phyloP scores from a whole-genome alignment of 2,888 invertebrate genomes.

The Eupithecia abbreviata region DNA sequence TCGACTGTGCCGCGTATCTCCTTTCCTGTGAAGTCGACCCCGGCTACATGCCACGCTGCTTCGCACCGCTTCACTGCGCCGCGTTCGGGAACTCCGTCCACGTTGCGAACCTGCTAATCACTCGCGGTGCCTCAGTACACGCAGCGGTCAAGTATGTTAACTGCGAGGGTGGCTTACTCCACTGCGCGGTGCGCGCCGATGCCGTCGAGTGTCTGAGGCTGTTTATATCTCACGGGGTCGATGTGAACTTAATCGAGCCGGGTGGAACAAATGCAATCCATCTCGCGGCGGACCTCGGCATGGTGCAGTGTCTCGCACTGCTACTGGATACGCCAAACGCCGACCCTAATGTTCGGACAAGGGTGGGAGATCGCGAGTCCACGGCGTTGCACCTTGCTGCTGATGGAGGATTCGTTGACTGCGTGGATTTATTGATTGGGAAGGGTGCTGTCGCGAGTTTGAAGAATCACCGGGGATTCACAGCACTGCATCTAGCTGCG shows the following conservation, averaged over 20 bases:
- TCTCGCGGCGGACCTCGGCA: conserved; percentile 91
- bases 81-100: conserved; percentile 94
- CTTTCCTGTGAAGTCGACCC: conserved; percentile 87
- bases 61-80: conserved; percentile 94
- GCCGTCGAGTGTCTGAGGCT: conserved; percentile 90
- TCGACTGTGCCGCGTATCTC: conserved; percentile 87
- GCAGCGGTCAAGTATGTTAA: conserved; percentile 86
- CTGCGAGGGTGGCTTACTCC: conserved; percentile 90
- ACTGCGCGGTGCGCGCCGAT: conserved; percentile 93
- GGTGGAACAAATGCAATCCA: conserved; percentile 92
- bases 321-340: conserved; percentile 89
- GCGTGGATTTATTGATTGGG: conserved; percentile 88
- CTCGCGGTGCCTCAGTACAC: conserved; percentile 87
- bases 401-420: conserved; percentile 93
- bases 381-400: conserved; percentile 94
- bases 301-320: conserved; percentile 89
- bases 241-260: conserved; percentile 89
- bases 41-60: conserved; percentile 87
- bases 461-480: conserved; percentile 91
- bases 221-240: conserved; percentile 89
- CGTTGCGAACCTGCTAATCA: conserved; percentile 90
- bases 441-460: conserved; percentile 90
- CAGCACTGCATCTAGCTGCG: conserved; percentile 93
- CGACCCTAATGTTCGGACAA: conserved; percentile 87
- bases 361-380: conserved; percentile 88